Percentiles rank a stretch among this genome's conserved stretches.
These are phyloP conservation scores for Anguilla rostrata DNA, from an alignment of 2,113 vertebrate species.

Conservation along the genomic window DNA sequence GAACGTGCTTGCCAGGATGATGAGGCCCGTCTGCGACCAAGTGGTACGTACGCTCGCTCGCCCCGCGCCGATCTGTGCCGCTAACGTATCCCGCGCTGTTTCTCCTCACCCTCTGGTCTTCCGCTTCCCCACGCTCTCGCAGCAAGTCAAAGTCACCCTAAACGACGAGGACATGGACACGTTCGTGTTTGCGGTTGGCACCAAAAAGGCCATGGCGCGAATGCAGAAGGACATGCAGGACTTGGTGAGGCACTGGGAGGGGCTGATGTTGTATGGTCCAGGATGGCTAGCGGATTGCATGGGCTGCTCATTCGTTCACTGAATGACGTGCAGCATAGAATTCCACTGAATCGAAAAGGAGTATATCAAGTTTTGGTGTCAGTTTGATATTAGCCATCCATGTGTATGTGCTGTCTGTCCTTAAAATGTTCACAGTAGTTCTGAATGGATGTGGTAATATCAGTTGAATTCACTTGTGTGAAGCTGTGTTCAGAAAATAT, in stretches of 20 bases:
- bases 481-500: background rate
- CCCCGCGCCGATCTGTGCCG: background rate
- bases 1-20: constrained; percentile 94
- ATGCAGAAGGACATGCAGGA: constrained; percentile 99
- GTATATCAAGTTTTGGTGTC: no score
- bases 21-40: constrained; percentile 94
- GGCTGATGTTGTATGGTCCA: background rate
- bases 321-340: background rate
- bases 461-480: background rate
- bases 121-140: constrained; percentile 26
- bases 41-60: constrained; percentile 74
- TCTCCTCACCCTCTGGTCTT: background rate
- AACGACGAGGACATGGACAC: constrained; percentile 99
- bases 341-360: background rate
- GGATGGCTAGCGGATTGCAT: background rate
- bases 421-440: background rate
- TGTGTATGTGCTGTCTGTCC: no score
- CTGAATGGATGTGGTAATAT: background rate
- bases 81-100: background rate
- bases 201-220: constrained; percentile 87
- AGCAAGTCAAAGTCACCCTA: constrained; percentile 98
- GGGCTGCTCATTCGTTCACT: background rate
- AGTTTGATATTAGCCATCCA: no score
- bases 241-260: constrained; percentile 65
- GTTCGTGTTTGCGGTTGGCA: constrained; percentile 92